These are phyloP conservation scores for Zoroaster sp. DNA, from an alignment of 53 echinoderm and acorn worm species.

Conservation along the genomic window DNA sequence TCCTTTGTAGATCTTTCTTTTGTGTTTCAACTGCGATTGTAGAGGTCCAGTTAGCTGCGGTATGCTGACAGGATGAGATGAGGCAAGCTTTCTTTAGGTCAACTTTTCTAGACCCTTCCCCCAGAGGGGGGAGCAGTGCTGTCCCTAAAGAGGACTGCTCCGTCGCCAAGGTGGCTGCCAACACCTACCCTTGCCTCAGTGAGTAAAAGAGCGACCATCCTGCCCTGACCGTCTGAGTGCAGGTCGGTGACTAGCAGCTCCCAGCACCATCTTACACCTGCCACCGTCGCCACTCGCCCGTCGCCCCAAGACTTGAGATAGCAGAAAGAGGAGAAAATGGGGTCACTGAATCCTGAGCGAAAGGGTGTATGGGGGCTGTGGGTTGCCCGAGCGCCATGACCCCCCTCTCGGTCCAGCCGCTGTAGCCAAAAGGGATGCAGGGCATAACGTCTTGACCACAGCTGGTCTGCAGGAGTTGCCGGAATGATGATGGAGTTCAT, in stretches of 20 bases:
- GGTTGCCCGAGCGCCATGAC: background rate
- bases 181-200: background rate
- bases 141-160: slow-evolving; percentile 1
- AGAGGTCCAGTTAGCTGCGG: slow-evolving; percentile 36
- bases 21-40: background rate
- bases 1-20: background rate
- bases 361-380: background rate
- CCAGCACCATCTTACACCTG: slow-evolving; percentile 23
- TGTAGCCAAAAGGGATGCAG: background rate
- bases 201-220: background rate
- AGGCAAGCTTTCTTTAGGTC: slow-evolving; percentile 18
- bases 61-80: background rate
- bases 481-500: background rate
- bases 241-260: slow-evolving; percentile 10
- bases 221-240: slow-evolving; percentile 23
- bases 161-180: background rate
- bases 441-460: background rate
- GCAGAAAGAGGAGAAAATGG: background rate
- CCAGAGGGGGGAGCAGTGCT: slow-evolving; percentile 14
- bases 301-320: background rate
- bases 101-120: slow-evolving; percentile 23
- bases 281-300: slow-evolving; percentile 8
- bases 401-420: background rate
- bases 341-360: slow-evolving; percentile 28
- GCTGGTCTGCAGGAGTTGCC: slow-evolving; percentile 16